Evolutionary conservation across 2,888 invertebrate genomes (phyloP).

Genomic region (Hypolimnas misippus): DNA sequence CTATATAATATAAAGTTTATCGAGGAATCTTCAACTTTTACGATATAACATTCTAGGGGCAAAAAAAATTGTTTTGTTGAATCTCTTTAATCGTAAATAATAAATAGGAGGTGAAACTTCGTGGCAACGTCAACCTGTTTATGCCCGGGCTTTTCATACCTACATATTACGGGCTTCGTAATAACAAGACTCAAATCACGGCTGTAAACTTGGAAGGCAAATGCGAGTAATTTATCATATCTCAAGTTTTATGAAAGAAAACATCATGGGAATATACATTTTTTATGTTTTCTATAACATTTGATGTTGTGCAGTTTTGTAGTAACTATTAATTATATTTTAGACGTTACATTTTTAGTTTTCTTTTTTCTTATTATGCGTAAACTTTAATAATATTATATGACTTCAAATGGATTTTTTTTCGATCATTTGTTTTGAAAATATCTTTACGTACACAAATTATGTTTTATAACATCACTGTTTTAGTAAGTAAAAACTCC

Average conservation of each 20-base stretch:
- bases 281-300: conserved; percentile 10
- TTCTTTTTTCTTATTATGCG: too few relatives aligned
- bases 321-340: too few relatives aligned
- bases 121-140: conserved; percentile 70
- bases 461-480: too few relatives aligned
- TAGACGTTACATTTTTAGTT: too few relatives aligned
- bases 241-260: conserved; percentile 20
- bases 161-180: conserved; percentile 43
- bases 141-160: conserved; percentile 46
- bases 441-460: too few relatives aligned
- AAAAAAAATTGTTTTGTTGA: conserved; percentile 68
- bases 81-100: conserved; percentile 77
- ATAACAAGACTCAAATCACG: conserved; percentile 24
- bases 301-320: too few relatives aligned
- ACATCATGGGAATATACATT: too few relatives aligned
- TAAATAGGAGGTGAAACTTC: conserved; percentile 74
- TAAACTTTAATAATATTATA: too few relatives aligned
- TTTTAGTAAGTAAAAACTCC: too few relatives aligned
- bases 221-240: conserved; percentile 27
- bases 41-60: conserved; percentile 46
- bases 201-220: conserved; percentile 27
- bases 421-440: too few relatives aligned
- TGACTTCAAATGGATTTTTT: too few relatives aligned
- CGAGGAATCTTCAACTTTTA: background rate
- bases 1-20: conserved; percentile 3